A percentile compares a stretch with the other conserved stretches of the same genome.
Evolutionary conservation across 2,888 invertebrate genomes (phyloP).

Genomic region (Dexiosoma caninum): DNA sequence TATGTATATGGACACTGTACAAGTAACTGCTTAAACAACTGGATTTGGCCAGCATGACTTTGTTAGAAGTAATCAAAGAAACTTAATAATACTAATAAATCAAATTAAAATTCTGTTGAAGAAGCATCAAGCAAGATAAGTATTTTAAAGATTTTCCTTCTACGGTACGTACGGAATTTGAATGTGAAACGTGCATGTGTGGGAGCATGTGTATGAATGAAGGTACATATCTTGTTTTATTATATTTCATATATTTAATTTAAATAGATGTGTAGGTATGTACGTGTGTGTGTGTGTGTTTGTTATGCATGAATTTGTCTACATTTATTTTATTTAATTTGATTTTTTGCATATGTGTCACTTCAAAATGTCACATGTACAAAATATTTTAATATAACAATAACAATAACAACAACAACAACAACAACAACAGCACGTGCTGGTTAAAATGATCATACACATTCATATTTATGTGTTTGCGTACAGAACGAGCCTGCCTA

Average conservation of each 20-base stretch:
- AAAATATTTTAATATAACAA: background rate
- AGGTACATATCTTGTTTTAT: too few species aligned
- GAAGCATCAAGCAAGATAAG: constrained; percentile 20
- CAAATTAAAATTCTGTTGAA: constrained; percentile 52
- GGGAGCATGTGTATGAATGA: too few species aligned
- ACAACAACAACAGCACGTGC: background rate
- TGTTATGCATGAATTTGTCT: background rate
- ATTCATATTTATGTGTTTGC: too few species aligned
- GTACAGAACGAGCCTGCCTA: background rate
- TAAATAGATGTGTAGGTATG: background rate
- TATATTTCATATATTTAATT: too few species aligned
- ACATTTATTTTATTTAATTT: constrained; percentile 19
- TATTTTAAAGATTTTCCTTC: constrained; percentile 2
- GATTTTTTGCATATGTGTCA: constrained; percentile 45
- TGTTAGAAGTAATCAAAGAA: constrained; percentile 40
- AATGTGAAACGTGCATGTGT: background rate
- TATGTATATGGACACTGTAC: background rate
- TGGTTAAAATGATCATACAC: background rate
- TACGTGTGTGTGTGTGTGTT: too few species aligned
- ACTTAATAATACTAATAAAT: constrained; percentile 54
- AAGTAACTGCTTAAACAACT: constrained; percentile 12
- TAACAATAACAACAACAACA: too few species aligned
- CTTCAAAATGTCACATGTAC: constrained; percentile 21
- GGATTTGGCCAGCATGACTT: constrained; percentile 45
- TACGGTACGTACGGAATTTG: background rate